Base-by-base conservation (phyloP, 1,140 invertebrate species). In the Trichonephila inaurata region DNA sequence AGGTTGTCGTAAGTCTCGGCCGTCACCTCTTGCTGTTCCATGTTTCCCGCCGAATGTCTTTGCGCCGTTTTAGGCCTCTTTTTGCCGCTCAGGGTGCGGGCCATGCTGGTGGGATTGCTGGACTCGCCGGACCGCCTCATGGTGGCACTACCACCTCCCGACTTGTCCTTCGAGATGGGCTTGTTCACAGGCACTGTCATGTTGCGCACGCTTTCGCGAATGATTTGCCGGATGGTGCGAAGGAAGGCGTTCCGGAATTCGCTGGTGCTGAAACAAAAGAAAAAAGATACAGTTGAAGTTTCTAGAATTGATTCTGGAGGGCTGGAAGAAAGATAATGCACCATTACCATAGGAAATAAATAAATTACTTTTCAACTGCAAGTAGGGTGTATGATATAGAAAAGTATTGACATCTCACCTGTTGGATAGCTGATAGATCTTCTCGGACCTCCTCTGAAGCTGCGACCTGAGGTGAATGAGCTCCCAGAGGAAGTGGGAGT, bases 231-330 rank as follows among this genome's bases (percentile, higher is more conserved):
- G 95, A 99, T 99, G 83, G 98, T 99, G 96, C 98, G 98, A 94
- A 99, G 97, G 96, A 99, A 99, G 94, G 98, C 98, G 96, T 99
- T 99, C 95, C 99, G 97, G 96, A 99, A 99, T 95, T 99, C 98
- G 89, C 97, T 97, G 33, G 98, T 99, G 96, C 98, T 99, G 96
- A 21, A 96, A 95, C 89, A 21, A 21, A 82, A 66, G 19, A 16
- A 60, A 61, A 10, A 81, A 60, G n/a, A 40, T 2, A 28, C 28
- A 60, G n/a, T 62, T 83, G 40, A 83, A 83, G 51, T 40, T 40
- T 40, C 33, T 40, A 2, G 33, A 40, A 40, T 40, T 40, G 33
- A 40, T 40, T 40, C 33, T 51, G 7, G 51, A 51, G 51, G 7
- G 51, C 51, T 51, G 51, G 51, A 12, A 51, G 7, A 51, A 7